Conservation (phyloP, 2,888 invertebrate genomes). For the Trissolcus japonicus region DNA sequence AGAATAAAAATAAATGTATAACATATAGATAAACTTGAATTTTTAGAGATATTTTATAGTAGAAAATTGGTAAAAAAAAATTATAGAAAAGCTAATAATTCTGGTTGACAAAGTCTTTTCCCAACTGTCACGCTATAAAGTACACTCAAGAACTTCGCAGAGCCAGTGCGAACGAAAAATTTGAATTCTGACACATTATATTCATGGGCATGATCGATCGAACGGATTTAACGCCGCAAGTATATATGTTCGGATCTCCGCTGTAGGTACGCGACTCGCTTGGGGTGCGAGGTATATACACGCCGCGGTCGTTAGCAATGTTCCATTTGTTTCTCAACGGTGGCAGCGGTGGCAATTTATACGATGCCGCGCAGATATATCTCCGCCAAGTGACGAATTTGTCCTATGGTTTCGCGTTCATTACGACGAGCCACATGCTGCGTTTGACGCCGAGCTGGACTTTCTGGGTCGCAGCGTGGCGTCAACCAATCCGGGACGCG, state of each 20-base stretch:
- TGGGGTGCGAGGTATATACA: conserved; percentile 18
- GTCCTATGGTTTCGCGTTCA: conserved; percentile 21
- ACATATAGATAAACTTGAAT: not conserved
- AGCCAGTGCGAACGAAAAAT: conserved; percentile 10
- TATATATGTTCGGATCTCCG: conserved; percentile 31
- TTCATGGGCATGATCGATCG: conserved; percentile 39
- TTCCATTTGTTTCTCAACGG: conserved; percentile 53
- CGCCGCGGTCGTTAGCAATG: conserved; percentile 40
- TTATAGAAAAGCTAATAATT: not conserved
- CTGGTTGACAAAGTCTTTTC: not conserved
- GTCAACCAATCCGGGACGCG: conserved; percentile 48
- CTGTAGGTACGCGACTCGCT: conserved; percentile 41
- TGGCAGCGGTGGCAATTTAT: conserved; percentile 56
- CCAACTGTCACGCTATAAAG: not conserved
- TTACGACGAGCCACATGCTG: conserved; percentile 48
- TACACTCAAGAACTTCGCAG: not conserved
- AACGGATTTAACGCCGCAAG: conserved; percentile 30
- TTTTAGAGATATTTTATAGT: not conserved
- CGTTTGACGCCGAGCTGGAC: conserved; percentile 47
- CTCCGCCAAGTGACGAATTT: conserved; percentile 20
- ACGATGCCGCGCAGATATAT: conserved; percentile 36
- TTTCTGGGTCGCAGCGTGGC: conserved; percentile 54
- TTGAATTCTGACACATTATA: conserved; percentile 21
- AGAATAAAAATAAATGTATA: not conserved
- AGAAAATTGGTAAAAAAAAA: too few species aligned